These are phyloP conservation scores for Hyaena hyaena DNA, from an alignment of 2,113 vertebrate species.

Conservation along the genomic window DNA sequence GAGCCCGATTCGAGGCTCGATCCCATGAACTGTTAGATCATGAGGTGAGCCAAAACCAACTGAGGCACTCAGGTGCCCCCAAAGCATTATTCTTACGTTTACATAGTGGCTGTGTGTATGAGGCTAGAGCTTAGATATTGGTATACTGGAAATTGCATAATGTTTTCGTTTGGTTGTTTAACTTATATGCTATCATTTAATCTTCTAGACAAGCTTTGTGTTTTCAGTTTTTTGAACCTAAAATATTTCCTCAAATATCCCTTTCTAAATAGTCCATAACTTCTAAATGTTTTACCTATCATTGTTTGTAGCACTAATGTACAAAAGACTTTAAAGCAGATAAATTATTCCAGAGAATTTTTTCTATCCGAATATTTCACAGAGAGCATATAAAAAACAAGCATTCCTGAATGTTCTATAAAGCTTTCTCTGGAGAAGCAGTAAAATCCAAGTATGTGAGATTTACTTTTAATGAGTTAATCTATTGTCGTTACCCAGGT, in stretches of 20 bases:
- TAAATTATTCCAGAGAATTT: not conserved
- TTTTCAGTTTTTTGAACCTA: not conserved
- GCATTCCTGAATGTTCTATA: not conserved
- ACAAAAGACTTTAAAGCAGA: slow-evolving; percentile 38
- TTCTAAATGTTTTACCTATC: not conserved
- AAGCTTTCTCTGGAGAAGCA: not conserved
- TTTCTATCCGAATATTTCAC: not conserved
- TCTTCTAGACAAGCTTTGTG: not conserved
- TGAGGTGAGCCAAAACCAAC: no score
- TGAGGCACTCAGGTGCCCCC: no score
- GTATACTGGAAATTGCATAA: not conserved
- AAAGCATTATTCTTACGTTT: not conserved
- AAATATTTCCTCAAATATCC: not conserved
- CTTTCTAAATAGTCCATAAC: not conserved
- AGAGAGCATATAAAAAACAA: not conserved
- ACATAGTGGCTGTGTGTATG: not conserved
- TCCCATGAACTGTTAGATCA: no score
- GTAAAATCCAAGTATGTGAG: not conserved
- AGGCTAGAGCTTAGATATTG: not conserved
- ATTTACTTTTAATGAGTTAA: slow-evolving; percentile 35
- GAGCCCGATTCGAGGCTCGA: no score
- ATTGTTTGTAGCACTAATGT: not conserved
- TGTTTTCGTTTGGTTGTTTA: not conserved
- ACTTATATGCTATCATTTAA: slow-evolving; percentile 2
- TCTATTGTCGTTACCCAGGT: not conserved